phyloP scores from a whole-genome alignment of 2,797 vertebrate genomes.

The Chaunax sp. region DNA sequence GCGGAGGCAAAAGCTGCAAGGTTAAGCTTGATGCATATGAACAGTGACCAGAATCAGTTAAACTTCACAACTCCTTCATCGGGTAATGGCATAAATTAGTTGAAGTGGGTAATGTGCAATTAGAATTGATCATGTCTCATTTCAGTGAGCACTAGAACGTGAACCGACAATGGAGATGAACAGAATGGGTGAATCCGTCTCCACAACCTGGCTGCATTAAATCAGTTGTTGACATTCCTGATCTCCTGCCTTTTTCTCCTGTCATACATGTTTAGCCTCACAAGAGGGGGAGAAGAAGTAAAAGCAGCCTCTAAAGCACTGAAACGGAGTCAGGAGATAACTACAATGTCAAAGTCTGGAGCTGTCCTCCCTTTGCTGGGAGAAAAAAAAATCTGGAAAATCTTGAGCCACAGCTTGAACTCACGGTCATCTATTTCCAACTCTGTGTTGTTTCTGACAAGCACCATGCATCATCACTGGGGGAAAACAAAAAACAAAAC shows the following conservation, averaged over 20 bases:
- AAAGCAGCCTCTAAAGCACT: constrained; percentile 31
- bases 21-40: constrained; percentile 45
- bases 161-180: constrained; percentile 26
- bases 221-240: constrained; percentile 63
- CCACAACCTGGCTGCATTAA: constrained; percentile 40
- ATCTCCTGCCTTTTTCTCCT: constrained; percentile 41
- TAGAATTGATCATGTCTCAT: constrained; percentile 43
- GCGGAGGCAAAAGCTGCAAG: constrained; percentile 28
- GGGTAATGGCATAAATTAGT: constrained; percentile 41
- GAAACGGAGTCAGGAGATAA: constrained; percentile 34
- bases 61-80: constrained; percentile 26
- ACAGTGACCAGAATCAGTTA: constrained; percentile 22
- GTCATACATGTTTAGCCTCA: constrained; percentile 57
- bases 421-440: constrained; percentile 37
- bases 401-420: constrained; percentile 39
- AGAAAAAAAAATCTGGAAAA: constrained; percentile 23
- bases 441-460: constrained; percentile 61
- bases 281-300: constrained; percentile 24
- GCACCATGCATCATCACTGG: constrained; percentile 60
- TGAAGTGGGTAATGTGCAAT: constrained; percentile 44
- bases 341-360: constrained; percentile 56
- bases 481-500: background rate
- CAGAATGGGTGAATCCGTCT: constrained; percentile 38
- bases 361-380: constrained; percentile 22
- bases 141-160: constrained; percentile 19